Base-by-base conservation (phyloP, 2,113 vertebrate species). In the Salminus brasiliensis region DNA sequence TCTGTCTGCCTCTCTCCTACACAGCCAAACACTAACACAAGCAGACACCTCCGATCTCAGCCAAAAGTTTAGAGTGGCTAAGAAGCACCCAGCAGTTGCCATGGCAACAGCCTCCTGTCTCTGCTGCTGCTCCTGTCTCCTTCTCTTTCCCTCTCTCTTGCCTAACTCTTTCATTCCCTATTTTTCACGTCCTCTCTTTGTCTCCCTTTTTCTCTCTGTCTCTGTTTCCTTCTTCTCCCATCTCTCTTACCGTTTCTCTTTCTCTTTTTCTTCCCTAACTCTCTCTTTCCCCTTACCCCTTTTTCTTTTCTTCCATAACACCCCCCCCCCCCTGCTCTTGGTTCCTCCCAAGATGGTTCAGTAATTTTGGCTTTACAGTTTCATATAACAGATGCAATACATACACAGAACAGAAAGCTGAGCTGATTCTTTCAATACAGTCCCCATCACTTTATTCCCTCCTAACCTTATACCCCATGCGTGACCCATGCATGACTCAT, bases 41-140 rank as follows among this genome's bases (percentile, higher is more conserved):
- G 70, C 49, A 72, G 12, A 78, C 53, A 72, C 15, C 32, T 27
- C 43, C 57, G 16, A 72, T 66, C 62, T 60, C 65, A 29, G 53
- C 72, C 36, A 53, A 72, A 80, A 76, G 72, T 80, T 80, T 83
- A 23, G 2, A 68, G 21, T 12, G 62, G 27, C 21, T 25, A 21
- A 80, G 59, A 62, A 23, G 29, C 55, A 66, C 12, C 23, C 45
- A 72, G 43, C 25, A 18, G 82, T 83, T 80, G 10, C 82, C 60
- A 83, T 83, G 66, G 82, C 77, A 83, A 83, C 78, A 67, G 67
- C 70, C 77, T 80, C 63, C 77, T 57, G 47, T 49, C 65, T 30
- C n/a, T 52, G 53, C 53, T 52, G 43, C 53, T 77, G 49, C 53
- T 23, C 23, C 63, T 11, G 18, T 68, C 32, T 60, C 21, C 73